Percentiles rank a stretch among this genome's conserved stretches.
phyloP scores from a whole-genome alignment of 2,888 invertebrate species.

The Dasysyrphus tricinctus region DNA sequence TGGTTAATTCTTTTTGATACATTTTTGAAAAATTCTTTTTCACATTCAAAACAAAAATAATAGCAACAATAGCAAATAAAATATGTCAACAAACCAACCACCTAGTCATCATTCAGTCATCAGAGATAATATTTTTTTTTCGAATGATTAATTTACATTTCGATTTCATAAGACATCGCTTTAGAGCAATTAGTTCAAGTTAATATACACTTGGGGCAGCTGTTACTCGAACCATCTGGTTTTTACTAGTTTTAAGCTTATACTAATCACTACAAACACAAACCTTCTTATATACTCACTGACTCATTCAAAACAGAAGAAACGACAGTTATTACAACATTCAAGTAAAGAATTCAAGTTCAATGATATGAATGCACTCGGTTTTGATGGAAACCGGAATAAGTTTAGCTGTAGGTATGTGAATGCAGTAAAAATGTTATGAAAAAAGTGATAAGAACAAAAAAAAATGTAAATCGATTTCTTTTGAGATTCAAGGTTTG shows the following conservation, averaged over 20 bases:
- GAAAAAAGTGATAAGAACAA: not conserved
- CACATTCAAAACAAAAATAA: not conserved
- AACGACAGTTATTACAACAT: not conserved
- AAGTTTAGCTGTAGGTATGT: not conserved
- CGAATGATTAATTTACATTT: constrained; percentile 10
- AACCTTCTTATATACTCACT: not conserved
- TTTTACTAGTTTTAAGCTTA: constrained; percentile 3
- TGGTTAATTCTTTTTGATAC: no score
- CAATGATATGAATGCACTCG: not conserved
- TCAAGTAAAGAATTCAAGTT: constrained; percentile 1
- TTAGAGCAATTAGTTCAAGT: constrained; percentile 19
- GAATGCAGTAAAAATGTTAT: not conserved
- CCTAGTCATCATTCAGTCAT: not conserved
- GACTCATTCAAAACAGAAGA: constrained; percentile 5
- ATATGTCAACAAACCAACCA: not conserved
- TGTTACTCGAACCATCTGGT: constrained; percentile 18
- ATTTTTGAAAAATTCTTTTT: not conserved
- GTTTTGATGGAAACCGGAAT: not conserved
- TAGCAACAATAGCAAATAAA: not conserved
- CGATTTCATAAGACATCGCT: constrained; percentile 10
- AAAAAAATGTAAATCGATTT: not conserved
- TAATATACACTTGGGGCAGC: constrained; percentile 1
- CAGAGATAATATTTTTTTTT: not conserved
- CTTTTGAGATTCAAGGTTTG: not conserved
- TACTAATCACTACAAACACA: constrained; percentile 1